Evolutionary conservation across 35 echinoderm and acorn worm genomes (phyloP), one percentile per base, ranked within the genome.

Genomic region (Patiria miniata): DNA sequence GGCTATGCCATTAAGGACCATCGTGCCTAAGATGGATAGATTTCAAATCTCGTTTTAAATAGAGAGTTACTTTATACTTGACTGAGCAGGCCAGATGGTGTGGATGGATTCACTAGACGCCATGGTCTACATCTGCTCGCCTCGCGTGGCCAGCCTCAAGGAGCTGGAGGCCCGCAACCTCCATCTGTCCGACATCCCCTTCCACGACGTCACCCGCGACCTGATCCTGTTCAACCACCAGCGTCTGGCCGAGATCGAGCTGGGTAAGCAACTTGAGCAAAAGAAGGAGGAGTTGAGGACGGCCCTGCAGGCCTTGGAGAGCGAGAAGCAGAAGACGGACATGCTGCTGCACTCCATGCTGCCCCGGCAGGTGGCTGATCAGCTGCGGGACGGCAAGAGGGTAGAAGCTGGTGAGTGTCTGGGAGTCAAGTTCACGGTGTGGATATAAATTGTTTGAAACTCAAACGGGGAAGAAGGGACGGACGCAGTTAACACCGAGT

Each of bases 221-320:
- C 86, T 99, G 36, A 95, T 99, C 36, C 81, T 99, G 12, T 94
- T 99, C 83, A 98, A 99, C 78, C 92, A 99, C 40, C 96, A 99
- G 81, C 57, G 96, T 55, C 68, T 94, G 50, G 96, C 93, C 42
- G 96, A 99, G 85, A 99, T 94, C 37, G 96, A 99, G 78, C 83
- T 99, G 22, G 96, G 92, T 0, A 99, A 99, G 53, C 92, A 94
- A 52, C 86, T 98, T 9, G 92, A 95, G 77, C 89, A 92, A 50
- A 99, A 99, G 60, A 99, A 95, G 79, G 93, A 94, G 68, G 93
- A 95, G 77, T 52, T 99, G 17, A 73, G 93, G 53, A 82, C 52
- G 12, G 92, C 96, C 7, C 79, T 99, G 39, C 44, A 77, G 42
- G 92, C 92, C 19, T 77, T 99, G 21, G 96, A 91, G 54, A 85